Base-by-base conservation (phyloP, 2,797 vertebrate species). In the Gobio occitaniae region DNA sequence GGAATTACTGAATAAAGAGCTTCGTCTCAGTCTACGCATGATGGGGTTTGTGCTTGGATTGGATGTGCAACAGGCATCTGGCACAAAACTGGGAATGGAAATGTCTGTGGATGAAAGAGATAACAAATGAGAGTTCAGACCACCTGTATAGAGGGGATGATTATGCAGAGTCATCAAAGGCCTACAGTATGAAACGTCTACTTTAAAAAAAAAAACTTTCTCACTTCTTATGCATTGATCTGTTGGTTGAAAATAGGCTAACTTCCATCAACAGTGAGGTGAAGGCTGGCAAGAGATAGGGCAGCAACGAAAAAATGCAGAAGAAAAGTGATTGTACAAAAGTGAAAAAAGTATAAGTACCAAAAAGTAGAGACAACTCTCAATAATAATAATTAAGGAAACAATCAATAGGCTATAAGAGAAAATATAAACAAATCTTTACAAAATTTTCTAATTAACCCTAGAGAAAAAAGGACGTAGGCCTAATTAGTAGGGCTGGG, bases 1-100 rank as follows among this genome's bases (percentile, higher is more conserved):
- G 78, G 72, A 78, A 69, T 41, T 15, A 44, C 48, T 84, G 48
- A 47, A 13, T 3, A 6, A 56, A 19, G n/a, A 8, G 36, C 29
- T 47, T 59, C 59, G 16, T 52, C 56, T 50, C 80, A 38, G 56
- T 65, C 29, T 82, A 59, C n/a, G 19, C 29, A 75, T 75, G 50
- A 32, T 12, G 4, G 71, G 21, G 19, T n/a, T 63, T 6, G 2
- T 0, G 32, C 44, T 83, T 17, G n/a, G 48, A 48, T 25, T 12
- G 25, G 50, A 59, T 29, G 48, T 1, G 6, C 7, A 68, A 12
- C 11, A 66, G 63, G 11, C 48, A 56, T 69, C n/a, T 41, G n/a
- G 36, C 61, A 54, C 29, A 56, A 15, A 48, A 50, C 3, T 56
- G 21, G 11, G 38, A 68, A 47, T 16, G 48, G 36, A 76, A 78